A percentile compares a stretch with the other conserved stretches of the same genome.
Conservation (phyloP, 2,888 invertebrate species). For the Theodoxus fluviatilis region DNA sequence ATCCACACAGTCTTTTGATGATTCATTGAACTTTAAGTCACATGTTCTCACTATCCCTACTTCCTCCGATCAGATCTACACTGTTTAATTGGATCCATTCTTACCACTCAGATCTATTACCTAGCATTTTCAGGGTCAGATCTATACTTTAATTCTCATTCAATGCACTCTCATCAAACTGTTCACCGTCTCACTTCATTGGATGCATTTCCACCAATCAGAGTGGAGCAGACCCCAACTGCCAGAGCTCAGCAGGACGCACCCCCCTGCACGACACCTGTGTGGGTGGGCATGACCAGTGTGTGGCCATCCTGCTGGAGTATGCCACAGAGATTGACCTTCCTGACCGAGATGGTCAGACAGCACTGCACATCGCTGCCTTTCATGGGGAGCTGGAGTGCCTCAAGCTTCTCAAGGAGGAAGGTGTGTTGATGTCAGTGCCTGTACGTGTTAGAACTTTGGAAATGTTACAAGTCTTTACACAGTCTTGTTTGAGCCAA, state of each 20-base stretch:
- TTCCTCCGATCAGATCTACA: no score
- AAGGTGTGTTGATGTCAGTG: slow-evolving; percentile 39
- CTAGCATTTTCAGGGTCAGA: no score
- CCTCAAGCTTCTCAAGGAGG: slow-evolving; percentile 51
- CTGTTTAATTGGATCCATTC: no score
- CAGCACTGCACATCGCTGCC: slow-evolving; percentile 60
- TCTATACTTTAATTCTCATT: no score
- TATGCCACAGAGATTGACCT: slow-evolving; percentile 51
- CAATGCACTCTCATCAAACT: no score
- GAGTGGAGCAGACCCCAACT: slow-evolving; percentile 55
- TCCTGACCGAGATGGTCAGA: slow-evolving; percentile 57
- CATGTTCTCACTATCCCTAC: no score
- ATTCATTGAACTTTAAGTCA: no score
- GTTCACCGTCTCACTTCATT: no score
- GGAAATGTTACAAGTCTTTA: no score
- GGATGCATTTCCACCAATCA: slow-evolving; percentile 30
- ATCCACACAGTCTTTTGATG: no score
- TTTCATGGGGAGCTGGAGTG: slow-evolving; percentile 61
- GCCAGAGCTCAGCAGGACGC: slow-evolving; percentile 50
- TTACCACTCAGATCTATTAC: no score
- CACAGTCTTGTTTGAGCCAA: no score
- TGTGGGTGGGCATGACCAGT: slow-evolving; percentile 56
- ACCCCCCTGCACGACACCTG: slow-evolving; percentile 62
- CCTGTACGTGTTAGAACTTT: not conserved
- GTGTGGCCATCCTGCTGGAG: slow-evolving; percentile 49